Evolutionary conservation across 35 echinoderm and acorn worm species (phyloP).

Genomic region (Patiria miniata): DNA sequence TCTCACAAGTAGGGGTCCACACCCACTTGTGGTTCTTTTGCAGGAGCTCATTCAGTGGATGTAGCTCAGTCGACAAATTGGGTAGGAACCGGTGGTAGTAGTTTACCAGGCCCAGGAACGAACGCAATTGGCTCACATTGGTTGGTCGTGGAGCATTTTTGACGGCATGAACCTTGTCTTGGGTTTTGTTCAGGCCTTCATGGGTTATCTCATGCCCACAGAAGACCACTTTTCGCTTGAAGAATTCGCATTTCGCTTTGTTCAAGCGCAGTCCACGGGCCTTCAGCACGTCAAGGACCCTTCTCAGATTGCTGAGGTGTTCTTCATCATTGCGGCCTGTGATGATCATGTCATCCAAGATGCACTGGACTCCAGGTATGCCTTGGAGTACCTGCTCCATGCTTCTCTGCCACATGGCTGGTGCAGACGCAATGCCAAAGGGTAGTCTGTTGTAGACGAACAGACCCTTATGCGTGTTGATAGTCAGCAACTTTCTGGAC

Average conservation of each 20-base stretch:
- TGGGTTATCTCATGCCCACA: slow-evolving; percentile 47
- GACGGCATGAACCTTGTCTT: slow-evolving; percentile 54
- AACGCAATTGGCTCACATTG: slow-evolving; percentile 53
- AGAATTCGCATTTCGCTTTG: slow-evolving; percentile 54
- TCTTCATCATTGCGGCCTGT: slow-evolving; percentile 31
- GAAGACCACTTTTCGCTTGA: slow-evolving; percentile 26
- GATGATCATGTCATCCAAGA: slow-evolving; percentile 54
- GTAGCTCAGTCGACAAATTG: slow-evolving; percentile 47
- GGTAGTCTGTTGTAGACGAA: slow-evolving; percentile 9
- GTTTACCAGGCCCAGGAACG: slow-evolving; percentile 61
- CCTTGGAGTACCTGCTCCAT: slow-evolving; percentile 28
- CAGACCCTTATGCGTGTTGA: slow-evolving; percentile 63
- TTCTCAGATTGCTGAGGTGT: slow-evolving; percentile 30
- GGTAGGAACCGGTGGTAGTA: slow-evolving; percentile 70
- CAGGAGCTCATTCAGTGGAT: slow-evolving; percentile 50
- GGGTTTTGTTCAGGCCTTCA: slow-evolving; percentile 40
- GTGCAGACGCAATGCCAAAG: slow-evolving; percentile 29
- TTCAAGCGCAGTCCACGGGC: slow-evolving; percentile 57
- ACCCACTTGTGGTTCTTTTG: slow-evolving; percentile 37
- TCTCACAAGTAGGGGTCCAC: slow-evolving; percentile 35
- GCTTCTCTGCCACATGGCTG: slow-evolving; percentile 17
- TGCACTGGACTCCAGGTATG: slow-evolving; percentile 1
- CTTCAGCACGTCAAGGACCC: slow-evolving; percentile 6
- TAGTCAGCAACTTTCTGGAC: slow-evolving; percentile 34
- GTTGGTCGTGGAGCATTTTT: slow-evolving; percentile 44